Base-by-base conservation (phyloP, 1,140 invertebrate species). In the Bombus huntii region DNA sequence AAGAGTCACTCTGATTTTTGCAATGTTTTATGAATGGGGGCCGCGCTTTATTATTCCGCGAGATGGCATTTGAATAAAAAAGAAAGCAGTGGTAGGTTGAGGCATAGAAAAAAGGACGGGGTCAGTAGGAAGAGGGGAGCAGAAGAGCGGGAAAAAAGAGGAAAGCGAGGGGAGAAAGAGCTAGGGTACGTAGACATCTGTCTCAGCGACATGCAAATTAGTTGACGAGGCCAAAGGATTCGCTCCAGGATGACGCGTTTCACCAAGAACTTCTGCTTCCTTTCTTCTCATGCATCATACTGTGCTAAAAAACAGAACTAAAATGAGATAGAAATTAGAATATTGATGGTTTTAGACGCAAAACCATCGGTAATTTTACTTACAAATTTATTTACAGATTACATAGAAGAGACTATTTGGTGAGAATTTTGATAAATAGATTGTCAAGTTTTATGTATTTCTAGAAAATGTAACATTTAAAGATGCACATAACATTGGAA, bases 1-100 rank as follows among this genome's bases (percentile, higher is more conserved):
- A 9, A 34, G 37, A 44, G 65, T 74, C 78, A 70, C 70, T 66
- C 53, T 42, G 62, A 88, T 81, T 85, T 83, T 76, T 47, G 66
- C 62, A 39, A 47, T 53, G 37, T 74, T 59, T 80, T 13, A 4
- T 68, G 59, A 74, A 81, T 42, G 83, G 37, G 47, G 42, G 44
- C 9, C 62, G 44, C 25, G 42, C 57, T 87, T 88, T 83, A 88
- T 89, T 87, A 91, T 90, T 87, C 62, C 72, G 62, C 68, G 57
- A 90, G 76, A 87, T 85, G 34, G 75, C 87, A 90, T 90, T 91
- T 90, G 85, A 91, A 90, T 90, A 77, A 87, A 90, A 91, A 87
- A 85, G 72, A 87, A 81, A 83, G 59, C 42, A 62, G 57, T 53
- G 28, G 13, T 68, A 62, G 72, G 59, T 22, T 68, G 31, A 65